Percentiles rank a stretch among this genome's conserved stretches.
Conservation (phyloP, 2,113 vertebrate genomes). For the Brachypteracias leptosomus region DNA sequence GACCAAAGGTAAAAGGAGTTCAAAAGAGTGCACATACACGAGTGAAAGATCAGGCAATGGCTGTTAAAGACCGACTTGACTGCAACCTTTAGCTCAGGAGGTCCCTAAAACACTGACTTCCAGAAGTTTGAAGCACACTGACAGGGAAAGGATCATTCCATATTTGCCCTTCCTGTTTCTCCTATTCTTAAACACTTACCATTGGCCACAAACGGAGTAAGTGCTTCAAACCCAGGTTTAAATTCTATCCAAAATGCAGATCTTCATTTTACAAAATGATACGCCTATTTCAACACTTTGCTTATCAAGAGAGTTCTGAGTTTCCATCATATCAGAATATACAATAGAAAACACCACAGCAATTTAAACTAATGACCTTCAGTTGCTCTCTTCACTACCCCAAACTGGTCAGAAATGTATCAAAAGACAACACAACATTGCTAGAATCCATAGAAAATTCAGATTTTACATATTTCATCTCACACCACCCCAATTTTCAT, state of each 20-base stretch:
- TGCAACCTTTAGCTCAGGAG: background rate
- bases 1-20: background rate
- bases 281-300: background rate
- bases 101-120: conserved; percentile 8
- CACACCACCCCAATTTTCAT: background rate
- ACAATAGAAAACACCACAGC: background rate
- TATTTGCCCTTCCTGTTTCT: background rate
- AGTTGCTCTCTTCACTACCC: background rate
- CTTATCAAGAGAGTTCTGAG: background rate
- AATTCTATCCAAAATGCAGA: background rate
- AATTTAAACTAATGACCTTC: background rate
- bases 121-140: background rate
- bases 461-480: background rate
- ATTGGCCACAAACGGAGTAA: background rate
- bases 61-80: background rate
- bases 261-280: background rate
- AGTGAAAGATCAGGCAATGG: background rate
- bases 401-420: background rate
- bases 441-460: background rate
- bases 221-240: background rate
- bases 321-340: background rate
- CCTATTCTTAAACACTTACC: background rate
- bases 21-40: background rate
- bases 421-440: background rate
- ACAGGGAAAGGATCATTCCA: background rate